Evolutionary conservation across 2,797 vertebrate species (phyloP), one percentile per base, ranked within the genome.

Genomic region (Neoniphon sammara): DNA sequence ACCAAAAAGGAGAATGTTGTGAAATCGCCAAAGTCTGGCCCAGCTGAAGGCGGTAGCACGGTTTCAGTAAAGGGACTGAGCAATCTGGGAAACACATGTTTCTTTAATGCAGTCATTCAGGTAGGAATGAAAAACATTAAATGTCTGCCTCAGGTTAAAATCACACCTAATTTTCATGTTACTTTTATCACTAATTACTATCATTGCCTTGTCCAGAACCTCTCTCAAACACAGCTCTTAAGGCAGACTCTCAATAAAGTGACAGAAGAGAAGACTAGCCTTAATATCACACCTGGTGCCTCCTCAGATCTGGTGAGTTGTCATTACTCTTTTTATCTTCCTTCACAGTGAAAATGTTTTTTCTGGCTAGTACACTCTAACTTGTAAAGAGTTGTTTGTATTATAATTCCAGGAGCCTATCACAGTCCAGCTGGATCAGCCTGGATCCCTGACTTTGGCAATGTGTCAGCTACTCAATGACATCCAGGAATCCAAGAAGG

Each of bases 101-200:
- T 99, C 93, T 99, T 98, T 82, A 99, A 99, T 70, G 95, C 98
- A 2, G 97, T 99, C 76, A 93, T 99, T 91, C 98, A 99, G 96
- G 98, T 99, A 82, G 63, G 74, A n/a, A 17, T 46, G 12, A 18
- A 14, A 15, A 12, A 55, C 10, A n/a, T 27, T 9, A 0, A 27
- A 34, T 52, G 15, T 4, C 1, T 3, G 1, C 46, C 27, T 27
- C 7, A 4, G 39, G 1, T 36, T 60, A 21, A 47, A 49, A 21
- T 44, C 47, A 4, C 58, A 0, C n/a, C 50, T 53, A 18, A 30
- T 23, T 30, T 25, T 2, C 11, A 2, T 67, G 82, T 3, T 72
- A 27, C 25, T 27, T 23, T 20, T 49, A 14, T 21, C 36, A 4
- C 25, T 25, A 27, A 36, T 23, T 17, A 46, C 18, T 2, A 3